A percentile compares a stretch with the other conserved stretches of the same genome.
Evolutionary conservation across 1,140 invertebrate species (phyloP).

Genomic region (Brachionus paranguensis): DNA sequence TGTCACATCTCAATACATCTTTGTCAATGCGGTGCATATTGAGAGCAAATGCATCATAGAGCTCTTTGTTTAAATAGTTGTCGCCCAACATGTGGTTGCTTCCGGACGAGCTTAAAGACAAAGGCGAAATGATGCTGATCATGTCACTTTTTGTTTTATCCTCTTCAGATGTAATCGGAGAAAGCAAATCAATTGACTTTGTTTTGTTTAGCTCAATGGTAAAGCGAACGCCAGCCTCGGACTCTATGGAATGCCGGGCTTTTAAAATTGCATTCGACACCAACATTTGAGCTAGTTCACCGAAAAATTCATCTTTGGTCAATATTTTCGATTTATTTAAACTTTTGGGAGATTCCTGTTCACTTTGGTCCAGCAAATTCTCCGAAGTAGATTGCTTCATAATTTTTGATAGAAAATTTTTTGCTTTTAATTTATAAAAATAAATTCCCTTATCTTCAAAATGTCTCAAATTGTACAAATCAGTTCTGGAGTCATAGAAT

Average conservation of each 20-base stretch:
- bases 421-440: background rate
- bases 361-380: background rate
- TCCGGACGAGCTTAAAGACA: background rate
- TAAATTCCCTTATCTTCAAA: conserved; percentile 2
- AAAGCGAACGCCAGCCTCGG: background rate
- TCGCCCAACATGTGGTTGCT: background rate
- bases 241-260: background rate
- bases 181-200: background rate
- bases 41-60: conserved; percentile 69
- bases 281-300: conserved; percentile 33
- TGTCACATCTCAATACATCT: conserved; percentile 86
- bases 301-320: background rate
- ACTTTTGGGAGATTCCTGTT: background rate
- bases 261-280: conserved; percentile 25
- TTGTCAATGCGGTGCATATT: conserved; percentile 92
- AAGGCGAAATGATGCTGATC: background rate
- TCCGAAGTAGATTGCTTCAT: background rate
- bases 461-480: conserved; percentile 24
- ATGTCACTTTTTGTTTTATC: background rate
- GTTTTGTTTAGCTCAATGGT: background rate
- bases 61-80: background rate
- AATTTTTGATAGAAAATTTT: conserved; percentile 8
- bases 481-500: background rate
- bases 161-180: background rate
- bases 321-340: background rate